Evolutionary conservation across 2,113 vertebrate genomes (phyloP).

Genomic region (Heptranchias perlo): DNA sequence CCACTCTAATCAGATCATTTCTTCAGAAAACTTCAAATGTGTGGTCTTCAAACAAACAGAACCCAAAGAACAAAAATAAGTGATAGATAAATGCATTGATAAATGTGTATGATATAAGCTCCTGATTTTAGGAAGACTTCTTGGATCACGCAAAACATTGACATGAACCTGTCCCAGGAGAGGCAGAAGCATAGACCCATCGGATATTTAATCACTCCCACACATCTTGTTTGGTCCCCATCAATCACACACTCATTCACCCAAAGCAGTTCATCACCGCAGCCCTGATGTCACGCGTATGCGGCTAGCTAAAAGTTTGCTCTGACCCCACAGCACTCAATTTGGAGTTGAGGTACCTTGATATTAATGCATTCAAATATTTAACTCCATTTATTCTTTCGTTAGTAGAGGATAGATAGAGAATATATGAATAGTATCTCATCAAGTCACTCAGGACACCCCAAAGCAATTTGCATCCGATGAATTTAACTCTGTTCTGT

Average conservation of each 20-base stretch:
- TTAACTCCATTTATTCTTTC: not conserved
- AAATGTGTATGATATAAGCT: not conserved
- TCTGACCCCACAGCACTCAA: not conserved
- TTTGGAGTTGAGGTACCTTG: not conserved
- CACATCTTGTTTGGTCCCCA: not conserved
- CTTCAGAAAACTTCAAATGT: not conserved
- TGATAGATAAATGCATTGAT: not conserved
- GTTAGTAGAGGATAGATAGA: not conserved
- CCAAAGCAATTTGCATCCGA: not conserved
- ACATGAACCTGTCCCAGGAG: not conserved
- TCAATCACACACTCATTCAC: not conserved
- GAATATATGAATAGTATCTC: not conserved
- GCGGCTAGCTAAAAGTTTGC: not conserved
- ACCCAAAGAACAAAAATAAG: not conserved
- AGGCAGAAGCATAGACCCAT: not conserved
- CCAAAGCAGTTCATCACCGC: not conserved
- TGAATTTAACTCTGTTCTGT: not conserved
- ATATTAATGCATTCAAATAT: not conserved
- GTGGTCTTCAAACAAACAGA: not conserved
- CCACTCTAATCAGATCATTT: not conserved
- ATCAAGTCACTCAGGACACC: not conserved
- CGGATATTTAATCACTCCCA: not conserved
- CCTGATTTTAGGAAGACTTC: not conserved
- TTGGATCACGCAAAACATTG: not conserved
- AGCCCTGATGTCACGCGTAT: not conserved